These are phyloP conservation scores for Unio delphinus DNA, from an alignment of 2,888 invertebrate species.

Conservation along the genomic window DNA sequence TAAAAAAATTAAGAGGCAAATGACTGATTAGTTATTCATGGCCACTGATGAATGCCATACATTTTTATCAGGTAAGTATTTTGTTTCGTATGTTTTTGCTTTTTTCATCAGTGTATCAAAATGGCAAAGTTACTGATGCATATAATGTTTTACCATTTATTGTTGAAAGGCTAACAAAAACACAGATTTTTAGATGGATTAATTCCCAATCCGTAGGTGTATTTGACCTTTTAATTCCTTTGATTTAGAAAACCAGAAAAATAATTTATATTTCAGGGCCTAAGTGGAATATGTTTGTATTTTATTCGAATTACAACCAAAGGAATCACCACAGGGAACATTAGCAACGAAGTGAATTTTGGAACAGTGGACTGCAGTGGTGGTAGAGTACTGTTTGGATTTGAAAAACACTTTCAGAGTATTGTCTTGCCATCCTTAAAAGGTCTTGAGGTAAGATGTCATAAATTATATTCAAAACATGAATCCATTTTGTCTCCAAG, in stretches of 20 bases:
- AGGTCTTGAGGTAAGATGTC: constrained; percentile 63
- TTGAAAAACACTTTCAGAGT: constrained; percentile 89
- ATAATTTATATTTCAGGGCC: constrained; percentile 41
- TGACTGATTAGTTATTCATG: no score
- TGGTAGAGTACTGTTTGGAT: constrained; percentile 81
- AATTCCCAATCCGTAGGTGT: background rate
- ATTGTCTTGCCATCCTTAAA: constrained; percentile 88
- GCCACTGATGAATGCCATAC: no score
- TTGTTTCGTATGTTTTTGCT: no score
- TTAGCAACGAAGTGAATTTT: constrained; percentile 69
- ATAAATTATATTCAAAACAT: no score
- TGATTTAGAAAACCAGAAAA: background rate
- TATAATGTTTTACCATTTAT: no score
- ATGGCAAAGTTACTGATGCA: no score
- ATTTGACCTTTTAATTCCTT: background rate
- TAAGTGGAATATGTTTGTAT: constrained; percentile 66
- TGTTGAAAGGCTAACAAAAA: no score
- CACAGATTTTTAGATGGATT: no score
- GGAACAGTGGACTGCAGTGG: constrained; percentile 76
- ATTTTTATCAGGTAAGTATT: no score
- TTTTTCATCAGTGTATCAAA: no score
- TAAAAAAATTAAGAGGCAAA: no score
- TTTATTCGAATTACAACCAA: constrained; percentile 67
- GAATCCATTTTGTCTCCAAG: no score
- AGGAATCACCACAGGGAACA: constrained; percentile 63